Evolutionary conservation across 2,888 invertebrate species (phyloP).

Genomic region (Leptopterna dolabrata): DNA sequence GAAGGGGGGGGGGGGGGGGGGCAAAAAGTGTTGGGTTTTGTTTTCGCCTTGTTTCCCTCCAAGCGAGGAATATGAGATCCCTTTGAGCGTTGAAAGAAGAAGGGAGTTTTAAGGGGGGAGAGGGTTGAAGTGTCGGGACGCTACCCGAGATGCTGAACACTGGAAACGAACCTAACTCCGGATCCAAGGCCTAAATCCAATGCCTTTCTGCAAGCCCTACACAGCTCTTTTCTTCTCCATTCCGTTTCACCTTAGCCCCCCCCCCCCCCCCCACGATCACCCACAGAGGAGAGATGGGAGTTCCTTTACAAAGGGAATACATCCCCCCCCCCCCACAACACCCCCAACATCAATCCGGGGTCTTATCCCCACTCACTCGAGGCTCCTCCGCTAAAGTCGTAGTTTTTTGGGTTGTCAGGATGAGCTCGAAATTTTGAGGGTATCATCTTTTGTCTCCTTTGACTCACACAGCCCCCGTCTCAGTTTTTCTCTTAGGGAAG

Average conservation of each 20-base stretch:
- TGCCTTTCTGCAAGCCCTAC: neutral
- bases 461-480: neutral
- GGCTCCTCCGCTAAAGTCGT: neutral
- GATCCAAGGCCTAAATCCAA: neutral
- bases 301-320: constrained; percentile 5
- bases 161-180: neutral
- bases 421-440: neutral
- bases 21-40: neutral
- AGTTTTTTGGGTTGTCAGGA: neutral
- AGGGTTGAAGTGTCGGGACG: neutral
- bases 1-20: neutral
- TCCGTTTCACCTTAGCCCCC: neutral
- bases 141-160: neutral
- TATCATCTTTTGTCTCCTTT: neutral
- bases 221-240: neutral
- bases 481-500: neutral
- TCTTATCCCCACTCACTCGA: too few species aligned
- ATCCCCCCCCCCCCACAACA: neutral
- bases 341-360: too few species aligned
- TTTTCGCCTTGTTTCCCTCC: neutral
- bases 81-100: neutral
- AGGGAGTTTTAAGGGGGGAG: neutral
- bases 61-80: neutral
- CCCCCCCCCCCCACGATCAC: neutral
- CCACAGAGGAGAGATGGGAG: neutral